Conservation (phyloP, 2,888 invertebrate genomes). For the Lasioglossum lativentre region DNA sequence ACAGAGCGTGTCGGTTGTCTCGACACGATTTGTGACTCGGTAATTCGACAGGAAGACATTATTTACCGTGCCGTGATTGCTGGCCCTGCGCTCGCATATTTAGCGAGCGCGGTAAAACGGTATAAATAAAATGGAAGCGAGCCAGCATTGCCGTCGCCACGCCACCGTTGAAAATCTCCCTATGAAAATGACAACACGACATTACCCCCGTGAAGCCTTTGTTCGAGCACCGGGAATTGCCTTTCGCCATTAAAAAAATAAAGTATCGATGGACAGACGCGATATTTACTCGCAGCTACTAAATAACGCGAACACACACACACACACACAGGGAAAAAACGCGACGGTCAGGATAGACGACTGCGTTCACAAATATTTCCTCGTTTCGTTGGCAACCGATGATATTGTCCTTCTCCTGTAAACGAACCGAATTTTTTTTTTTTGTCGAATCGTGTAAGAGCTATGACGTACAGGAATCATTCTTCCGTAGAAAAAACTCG, state of each 20-base stretch:
- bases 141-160: conserved; percentile 55
- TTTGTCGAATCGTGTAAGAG: not conserved
- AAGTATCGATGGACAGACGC: not conserved
- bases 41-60: conserved; percentile 70
- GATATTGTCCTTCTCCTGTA: not conserved
- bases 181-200: conserved; percentile 27
- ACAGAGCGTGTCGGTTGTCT: conserved; percentile 22
- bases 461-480: not conserved
- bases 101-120: conserved; percentile 36
- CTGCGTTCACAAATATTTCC: not conserved
- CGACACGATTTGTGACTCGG: conserved; percentile 54
- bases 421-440: not conserved
- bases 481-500: not conserved
- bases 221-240: not conserved
- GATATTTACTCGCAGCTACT: not conserved
- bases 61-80: conserved; percentile 68
- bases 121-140: conserved; percentile 66
- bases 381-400: not conserved
- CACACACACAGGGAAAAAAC: too few species aligned
- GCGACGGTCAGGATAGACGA: not conserved
- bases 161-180: conserved; percentile 21
- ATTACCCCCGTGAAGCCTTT: conserved; percentile 21
- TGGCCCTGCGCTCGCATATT: conserved; percentile 25
- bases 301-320: not conserved
- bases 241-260: conserved; percentile 12